A percentile compares a stretch with the other conserved stretches of the same genome.
phyloP scores from a whole-genome alignment of 2,797 vertebrate genomes.

The Carcharodon carcharias region DNA sequence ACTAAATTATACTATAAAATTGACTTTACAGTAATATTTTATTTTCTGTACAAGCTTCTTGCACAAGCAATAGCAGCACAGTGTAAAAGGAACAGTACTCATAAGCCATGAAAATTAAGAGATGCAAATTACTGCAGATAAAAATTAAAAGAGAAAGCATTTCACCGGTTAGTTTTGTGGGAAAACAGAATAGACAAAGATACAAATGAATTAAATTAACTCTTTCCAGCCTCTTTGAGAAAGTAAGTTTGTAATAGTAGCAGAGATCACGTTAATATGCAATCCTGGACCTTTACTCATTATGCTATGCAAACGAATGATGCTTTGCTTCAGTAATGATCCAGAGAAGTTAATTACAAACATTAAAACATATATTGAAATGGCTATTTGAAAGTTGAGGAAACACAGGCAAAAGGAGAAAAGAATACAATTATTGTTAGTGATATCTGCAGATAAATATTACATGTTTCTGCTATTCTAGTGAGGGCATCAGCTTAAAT shows the following conservation, averaged over 20 bases:
- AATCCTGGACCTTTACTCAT: not conserved
- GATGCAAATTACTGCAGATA: not conserved
- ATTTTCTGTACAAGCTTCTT: not conserved
- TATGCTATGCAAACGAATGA: not conserved
- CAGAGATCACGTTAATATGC: not conserved
- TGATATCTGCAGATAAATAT: not conserved
- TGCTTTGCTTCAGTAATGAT: not conserved
- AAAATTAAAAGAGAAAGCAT: constrained; percentile 1
- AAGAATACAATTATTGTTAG: not conserved
- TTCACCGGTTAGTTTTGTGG: constrained; percentile 24
- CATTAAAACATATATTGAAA: not conserved
- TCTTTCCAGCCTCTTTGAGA: constrained; percentile 27
- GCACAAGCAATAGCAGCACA: constrained; percentile 2
- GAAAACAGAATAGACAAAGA: not conserved
- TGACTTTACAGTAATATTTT: not conserved
- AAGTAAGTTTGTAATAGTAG: not conserved
- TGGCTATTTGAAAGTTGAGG: not conserved
- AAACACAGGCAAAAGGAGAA: not conserved
- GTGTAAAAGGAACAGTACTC: not conserved
- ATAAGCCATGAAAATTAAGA: not conserved
- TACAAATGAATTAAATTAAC: constrained; percentile 24
- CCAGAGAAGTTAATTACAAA: not conserved
- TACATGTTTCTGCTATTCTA: not conserved
- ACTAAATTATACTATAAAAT: not conserved
- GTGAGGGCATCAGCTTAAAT: too few species aligned